These are phyloP conservation scores for Pelvicachromis taeniatus DNA, from an alignment of 2,113 vertebrate genomes.

Conservation along the genomic window DNA sequence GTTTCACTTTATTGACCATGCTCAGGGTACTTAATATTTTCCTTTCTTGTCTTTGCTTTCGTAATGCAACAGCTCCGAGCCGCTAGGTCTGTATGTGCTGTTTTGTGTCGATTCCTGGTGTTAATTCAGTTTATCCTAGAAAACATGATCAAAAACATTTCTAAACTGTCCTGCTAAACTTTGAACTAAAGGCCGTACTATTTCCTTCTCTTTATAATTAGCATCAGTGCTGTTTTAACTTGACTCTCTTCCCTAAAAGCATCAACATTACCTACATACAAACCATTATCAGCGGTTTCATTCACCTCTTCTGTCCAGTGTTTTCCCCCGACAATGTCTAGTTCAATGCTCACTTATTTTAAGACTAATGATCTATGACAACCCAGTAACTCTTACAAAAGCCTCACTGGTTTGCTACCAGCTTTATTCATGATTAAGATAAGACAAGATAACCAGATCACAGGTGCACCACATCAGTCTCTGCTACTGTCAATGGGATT, in stretches of 20 bases:
- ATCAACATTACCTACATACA: background rate
- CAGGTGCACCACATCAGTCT: conserved; percentile 52
- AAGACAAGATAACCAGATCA: conserved; percentile 53
- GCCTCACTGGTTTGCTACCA: background rate
- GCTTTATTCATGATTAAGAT: conserved; percentile 27
- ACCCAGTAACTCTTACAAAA: conserved; percentile 7
- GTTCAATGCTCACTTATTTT: conserved; percentile 7
- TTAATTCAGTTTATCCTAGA: background rate
- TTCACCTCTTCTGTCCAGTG: background rate
- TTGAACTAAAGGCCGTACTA: background rate
- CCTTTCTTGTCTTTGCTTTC: conserved; percentile 6
- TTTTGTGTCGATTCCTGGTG: background rate
- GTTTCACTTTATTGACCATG: conserved; percentile 35
- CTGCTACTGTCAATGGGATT: conserved; percentile 59
- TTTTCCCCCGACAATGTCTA: background rate
- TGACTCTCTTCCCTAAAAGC: background rate
- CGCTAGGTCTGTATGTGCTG: background rate
- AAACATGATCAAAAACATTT: background rate
- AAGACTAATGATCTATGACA: conserved; percentile 6
- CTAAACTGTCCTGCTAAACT: background rate
- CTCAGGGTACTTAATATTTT: conserved; percentile 12
- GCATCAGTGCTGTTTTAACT: background rate
- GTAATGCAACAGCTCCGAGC: background rate
- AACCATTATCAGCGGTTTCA: background rate
- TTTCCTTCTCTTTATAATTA: background rate